These are phyloP conservation scores for Oreochromis spilurus DNA, from an alignment of 2,113 vertebrate species.

Conservation along the genomic window DNA sequence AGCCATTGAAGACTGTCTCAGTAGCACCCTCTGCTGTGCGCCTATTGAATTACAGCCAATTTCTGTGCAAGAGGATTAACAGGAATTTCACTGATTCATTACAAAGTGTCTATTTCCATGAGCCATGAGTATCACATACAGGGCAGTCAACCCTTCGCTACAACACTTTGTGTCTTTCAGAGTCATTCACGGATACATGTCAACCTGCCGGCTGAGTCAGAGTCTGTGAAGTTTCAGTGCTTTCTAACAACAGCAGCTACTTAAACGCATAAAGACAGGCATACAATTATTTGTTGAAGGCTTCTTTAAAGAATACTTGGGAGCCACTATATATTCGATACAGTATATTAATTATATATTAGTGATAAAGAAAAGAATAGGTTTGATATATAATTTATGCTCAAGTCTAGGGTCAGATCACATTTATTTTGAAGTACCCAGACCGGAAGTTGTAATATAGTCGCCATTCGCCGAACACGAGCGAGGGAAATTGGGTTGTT, in stretches of 20 bases:
- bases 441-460: neutral
- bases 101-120: neutral
- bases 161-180: neutral
- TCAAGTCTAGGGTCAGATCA: neutral
- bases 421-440: conserved; percentile 17
- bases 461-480: neutral
- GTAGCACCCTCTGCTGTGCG: neutral
- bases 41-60: neutral
- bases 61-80: neutral
- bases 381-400: neutral
- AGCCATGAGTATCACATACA: neutral
- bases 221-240: neutral
- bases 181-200: neutral
- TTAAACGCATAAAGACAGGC: neutral
- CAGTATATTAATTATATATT: neutral
- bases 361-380: neutral
- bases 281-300: neutral
- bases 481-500: neutral
- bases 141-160: neutral
- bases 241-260: neutral
- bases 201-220: neutral
- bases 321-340: neutral
- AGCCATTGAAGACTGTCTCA: neutral
- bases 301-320: neutral
- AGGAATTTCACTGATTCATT: neutral